Conservation (phyloP, 2,888 invertebrate species). For the Palloptera scutellata region DNA sequence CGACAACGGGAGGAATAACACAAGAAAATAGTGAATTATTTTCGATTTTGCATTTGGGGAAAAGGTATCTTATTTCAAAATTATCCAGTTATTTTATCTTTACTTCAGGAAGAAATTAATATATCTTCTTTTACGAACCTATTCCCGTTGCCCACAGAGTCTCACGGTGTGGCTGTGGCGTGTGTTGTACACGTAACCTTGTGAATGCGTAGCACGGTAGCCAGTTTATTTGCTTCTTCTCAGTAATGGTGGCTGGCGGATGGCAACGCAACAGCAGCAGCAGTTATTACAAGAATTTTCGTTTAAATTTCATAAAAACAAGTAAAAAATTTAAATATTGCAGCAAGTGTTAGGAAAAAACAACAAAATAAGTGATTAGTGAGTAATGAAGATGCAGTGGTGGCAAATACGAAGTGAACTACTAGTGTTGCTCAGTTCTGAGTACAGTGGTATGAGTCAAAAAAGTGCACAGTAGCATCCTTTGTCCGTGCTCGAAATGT, state of each 20-base stretch:
- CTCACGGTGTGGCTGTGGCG: constrained; percentile 1
- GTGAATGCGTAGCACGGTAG: constrained; percentile 64
- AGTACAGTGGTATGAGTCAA: too few relatives aligned
- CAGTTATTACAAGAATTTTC: neutral
- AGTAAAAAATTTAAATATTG: neutral
- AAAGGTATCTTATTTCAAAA: too few relatives aligned
- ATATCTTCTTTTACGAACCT: too few relatives aligned
- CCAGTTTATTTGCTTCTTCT: constrained; percentile 33
- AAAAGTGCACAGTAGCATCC: constrained; percentile 4
- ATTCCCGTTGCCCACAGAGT: too few relatives aligned
- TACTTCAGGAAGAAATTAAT: too few relatives aligned
- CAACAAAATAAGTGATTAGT: neutral
- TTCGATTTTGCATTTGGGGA: too few relatives aligned
- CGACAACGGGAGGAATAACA: too few relatives aligned
- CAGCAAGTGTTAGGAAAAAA: neutral
- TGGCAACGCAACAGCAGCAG: constrained; percentile 37
- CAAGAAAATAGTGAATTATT: too few relatives aligned
- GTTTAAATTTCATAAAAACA: neutral
- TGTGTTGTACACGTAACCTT: constrained; percentile 58
- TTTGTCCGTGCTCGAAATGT: neutral
- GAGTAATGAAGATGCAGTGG: neutral
- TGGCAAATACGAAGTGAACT: neutral
- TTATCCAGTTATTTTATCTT: too few relatives aligned
- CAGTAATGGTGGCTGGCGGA: constrained; percentile 55
- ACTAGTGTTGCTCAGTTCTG: neutral